A percentile compares a stretch with the other conserved stretches of the same genome.
phyloP scores from a whole-genome alignment of 2,113 vertebrate genomes.

The Solea solea region DNA sequence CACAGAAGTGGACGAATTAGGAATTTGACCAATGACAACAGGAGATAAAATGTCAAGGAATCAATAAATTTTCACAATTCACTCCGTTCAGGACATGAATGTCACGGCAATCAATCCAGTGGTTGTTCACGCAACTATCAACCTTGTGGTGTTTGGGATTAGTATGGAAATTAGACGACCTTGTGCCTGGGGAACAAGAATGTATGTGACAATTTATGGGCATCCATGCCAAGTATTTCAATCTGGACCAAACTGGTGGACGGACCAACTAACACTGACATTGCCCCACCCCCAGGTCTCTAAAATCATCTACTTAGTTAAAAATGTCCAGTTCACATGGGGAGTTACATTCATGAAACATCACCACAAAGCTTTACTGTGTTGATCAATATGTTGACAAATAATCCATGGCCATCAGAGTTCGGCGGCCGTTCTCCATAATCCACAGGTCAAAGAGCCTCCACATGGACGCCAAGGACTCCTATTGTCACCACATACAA shows the following conservation, averaged over 20 bases:
- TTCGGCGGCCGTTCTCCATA: conserved; percentile 37
- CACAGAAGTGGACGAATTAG: background rate
- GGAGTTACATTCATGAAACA: conserved; percentile 39
- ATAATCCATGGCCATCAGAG: conserved; percentile 51
- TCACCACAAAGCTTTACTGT: conserved; percentile 16
- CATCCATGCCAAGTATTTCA: background rate
- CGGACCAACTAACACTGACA: background rate
- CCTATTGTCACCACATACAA: conserved; percentile 21
- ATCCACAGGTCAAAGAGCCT: conserved; percentile 53
- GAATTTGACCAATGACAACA: background rate
- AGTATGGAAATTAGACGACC: background rate
- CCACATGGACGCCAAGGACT: conserved; percentile 41
- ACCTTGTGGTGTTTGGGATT: background rate
- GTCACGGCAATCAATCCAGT: background rate
- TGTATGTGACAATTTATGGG: background rate
- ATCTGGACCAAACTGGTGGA: background rate
- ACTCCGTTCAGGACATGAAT: background rate
- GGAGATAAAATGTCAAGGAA: background rate
- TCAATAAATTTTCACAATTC: background rate
- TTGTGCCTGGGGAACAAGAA: background rate
- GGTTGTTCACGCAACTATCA: background rate
- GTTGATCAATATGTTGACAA: conserved; percentile 56
- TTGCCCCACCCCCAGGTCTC: too few species aligned
- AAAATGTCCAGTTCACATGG: background rate
- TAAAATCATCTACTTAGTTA: too few species aligned